These are phyloP conservation scores for Apis laboriosa DNA, from an alignment of 1,140 invertebrate genomes.

Conservation along the genomic window DNA sequence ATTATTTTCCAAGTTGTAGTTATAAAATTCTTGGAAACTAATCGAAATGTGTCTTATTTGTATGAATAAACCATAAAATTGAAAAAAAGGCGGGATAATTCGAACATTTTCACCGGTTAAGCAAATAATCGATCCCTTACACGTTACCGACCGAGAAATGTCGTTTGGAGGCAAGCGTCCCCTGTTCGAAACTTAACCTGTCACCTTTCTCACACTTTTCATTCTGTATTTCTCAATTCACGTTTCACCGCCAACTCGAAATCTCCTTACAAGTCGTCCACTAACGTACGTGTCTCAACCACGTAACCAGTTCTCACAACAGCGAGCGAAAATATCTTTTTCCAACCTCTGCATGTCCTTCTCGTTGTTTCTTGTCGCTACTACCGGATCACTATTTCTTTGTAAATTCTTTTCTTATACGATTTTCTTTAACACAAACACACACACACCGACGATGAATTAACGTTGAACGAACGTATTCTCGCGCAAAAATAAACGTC, in stretches of 20 bases:
- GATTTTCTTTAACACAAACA: not conserved
- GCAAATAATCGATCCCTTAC: slow-evolving; percentile 7
- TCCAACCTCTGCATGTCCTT: slow-evolving; percentile 16
- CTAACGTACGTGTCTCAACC: not conserved
- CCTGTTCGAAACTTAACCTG: slow-evolving; percentile 51
- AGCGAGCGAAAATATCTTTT: not conserved
- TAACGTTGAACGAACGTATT: not conserved
- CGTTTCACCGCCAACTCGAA: not conserved
- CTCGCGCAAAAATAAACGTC: not conserved
- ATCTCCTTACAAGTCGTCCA: slow-evolving; percentile 9
- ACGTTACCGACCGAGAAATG: slow-evolving; percentile 42
- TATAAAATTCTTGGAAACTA: not conserved
- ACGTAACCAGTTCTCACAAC: slow-evolving; percentile 1
- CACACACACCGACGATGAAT: not conserved
- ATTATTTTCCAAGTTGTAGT: not conserved
- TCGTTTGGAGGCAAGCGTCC: slow-evolving; percentile 31
- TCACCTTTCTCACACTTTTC: slow-evolving; percentile 21
- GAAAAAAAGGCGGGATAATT: not conserved
- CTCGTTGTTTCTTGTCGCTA: not conserved
- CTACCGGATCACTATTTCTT: not conserved
- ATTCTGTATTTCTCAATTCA: not conserved
- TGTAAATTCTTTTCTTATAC: not conserved
- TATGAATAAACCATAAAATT: not conserved
- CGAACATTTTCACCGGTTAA: not conserved
- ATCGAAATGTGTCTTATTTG: not conserved